Evolutionary conservation across 2,888 invertebrate species (phyloP), one percentile per base, ranked within the genome.

Genomic region (Pseudanteris insignis): DNA sequence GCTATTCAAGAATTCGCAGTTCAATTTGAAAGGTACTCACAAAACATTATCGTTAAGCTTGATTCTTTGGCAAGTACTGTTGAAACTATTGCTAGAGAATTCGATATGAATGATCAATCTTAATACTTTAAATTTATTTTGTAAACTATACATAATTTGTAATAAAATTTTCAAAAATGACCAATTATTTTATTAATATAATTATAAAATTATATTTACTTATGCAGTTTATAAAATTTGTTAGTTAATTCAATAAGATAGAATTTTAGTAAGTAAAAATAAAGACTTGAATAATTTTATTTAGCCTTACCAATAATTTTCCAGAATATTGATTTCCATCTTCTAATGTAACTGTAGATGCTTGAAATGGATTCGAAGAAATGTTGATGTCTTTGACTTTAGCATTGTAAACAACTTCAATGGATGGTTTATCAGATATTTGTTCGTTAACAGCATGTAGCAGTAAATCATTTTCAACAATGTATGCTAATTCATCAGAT

Each of bases 391-490:
- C 81, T 41, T 85, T 82, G 34, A 92, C 88, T 74, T 86, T 88
- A 0, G 90, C 84, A 57, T 85, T 83, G 77, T 92, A 88, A 6
- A 88, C 75, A 2, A 94, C 84, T 34, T 85, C 83, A 0, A 93
- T 85, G 74, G 88, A 88, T 1, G 84, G 71, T 12, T 82, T 78
- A 28, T 84, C 75, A 0, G 81, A 63, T 2, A 92, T 75, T 72
- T 88, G 86, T 57, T 82, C 84, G 68, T 86, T 87, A 7, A 93
- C 86, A 0, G 92, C 87, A 71, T 89, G 85, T 1, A 93, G 80
- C 33, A 97, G 84, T 2, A 96, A 84, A 81, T 96, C 91, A 82
- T 97, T 98, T 82, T 98, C 98, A 8, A 96, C 91, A 66, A 98
- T 91, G 76, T 91, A 94, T 0, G 96, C 94, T 1, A 98, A 84